Conservation (phyloP, 1,140 invertebrate genomes). For the Drosophila persimilis region DNA sequence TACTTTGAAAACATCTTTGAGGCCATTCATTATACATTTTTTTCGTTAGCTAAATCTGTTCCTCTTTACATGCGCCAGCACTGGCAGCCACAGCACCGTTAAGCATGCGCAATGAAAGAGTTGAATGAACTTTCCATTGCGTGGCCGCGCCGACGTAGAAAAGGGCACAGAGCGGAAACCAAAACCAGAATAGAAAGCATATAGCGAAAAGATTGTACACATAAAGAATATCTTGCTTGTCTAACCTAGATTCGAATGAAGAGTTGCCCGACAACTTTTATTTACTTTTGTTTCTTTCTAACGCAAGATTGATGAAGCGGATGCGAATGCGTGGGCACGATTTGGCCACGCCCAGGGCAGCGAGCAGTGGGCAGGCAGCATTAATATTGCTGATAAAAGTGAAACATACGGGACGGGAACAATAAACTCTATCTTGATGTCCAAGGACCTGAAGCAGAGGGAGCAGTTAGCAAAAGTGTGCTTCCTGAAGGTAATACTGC, state of each 20-base stretch:
- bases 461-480: conserved; percentile 1
- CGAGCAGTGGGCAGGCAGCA: conserved; percentile 10
- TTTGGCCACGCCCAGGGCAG: conserved; percentile 51
- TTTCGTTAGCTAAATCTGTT: background rate
- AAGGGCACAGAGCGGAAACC: conserved; percentile 51
- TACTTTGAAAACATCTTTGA: too few species aligned
- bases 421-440: conserved; percentile 31
- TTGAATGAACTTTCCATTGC: conserved; percentile 70
- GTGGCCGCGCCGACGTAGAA: conserved; percentile 59
- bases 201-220: conserved; percentile 33
- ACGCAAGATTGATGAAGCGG: conserved; percentile 51
- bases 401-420: conserved; percentile 34
- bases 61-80: conserved; percentile 2
- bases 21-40: too few species aligned
- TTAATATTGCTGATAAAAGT: conserved; percentile 55
- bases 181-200: conserved; percentile 68
- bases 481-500: conserved; percentile 23
- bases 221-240: conserved; percentile 30
- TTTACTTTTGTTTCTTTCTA: conserved; percentile 25
- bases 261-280: conserved; percentile 36
- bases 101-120: conserved; percentile 59
- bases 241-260: conserved; percentile 40
- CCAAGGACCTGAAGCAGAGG: background rate
- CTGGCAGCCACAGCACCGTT: conserved; percentile 41
- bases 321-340: conserved; percentile 36